phyloP scores from a whole-genome alignment of 2,113 vertebrate genomes.

The Rhinogobius similis region DNA sequence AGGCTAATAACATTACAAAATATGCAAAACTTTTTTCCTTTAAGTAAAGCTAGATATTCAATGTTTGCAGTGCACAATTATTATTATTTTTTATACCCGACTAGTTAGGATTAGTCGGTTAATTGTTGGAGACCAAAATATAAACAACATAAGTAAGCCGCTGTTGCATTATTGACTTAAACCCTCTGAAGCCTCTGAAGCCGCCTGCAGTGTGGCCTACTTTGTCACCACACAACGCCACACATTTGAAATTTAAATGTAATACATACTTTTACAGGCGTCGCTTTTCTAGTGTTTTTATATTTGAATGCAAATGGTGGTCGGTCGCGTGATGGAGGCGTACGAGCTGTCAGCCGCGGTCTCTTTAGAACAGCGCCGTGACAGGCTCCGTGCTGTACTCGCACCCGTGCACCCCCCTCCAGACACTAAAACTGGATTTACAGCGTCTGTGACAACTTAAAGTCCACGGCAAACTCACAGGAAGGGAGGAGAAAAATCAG shows the following conservation, averaged over 20 bases:
- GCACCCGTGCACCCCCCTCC: background rate
- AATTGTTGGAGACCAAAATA: no score
- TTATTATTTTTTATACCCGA: no score
- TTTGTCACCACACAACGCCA: background rate
- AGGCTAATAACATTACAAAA: no score
- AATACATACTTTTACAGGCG: background rate
- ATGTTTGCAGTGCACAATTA: no score
- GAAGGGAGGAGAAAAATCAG: conserved; percentile 51
- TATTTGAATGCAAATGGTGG: background rate
- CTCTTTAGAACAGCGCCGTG: background rate
- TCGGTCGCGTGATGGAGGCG: background rate
- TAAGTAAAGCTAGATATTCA: no score
- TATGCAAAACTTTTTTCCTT: no score
- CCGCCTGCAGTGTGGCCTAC: background rate
- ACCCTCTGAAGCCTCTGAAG: background rate
- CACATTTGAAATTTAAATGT: conserved; percentile 1
- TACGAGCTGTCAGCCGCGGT: background rate
- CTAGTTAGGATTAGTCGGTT: no score
- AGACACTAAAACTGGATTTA: conserved; percentile 69
- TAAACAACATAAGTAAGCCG: background rate
- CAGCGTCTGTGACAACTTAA: conserved; percentile 66
- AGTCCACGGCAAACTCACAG: conserved; percentile 62
- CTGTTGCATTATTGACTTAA: background rate
- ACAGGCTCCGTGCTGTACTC: background rate
- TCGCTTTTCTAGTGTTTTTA: background rate